These are phyloP conservation scores for Sebastes vulpes DNA, from an alignment of 2,797 vertebrate species.

Conservation along the genomic window DNA sequence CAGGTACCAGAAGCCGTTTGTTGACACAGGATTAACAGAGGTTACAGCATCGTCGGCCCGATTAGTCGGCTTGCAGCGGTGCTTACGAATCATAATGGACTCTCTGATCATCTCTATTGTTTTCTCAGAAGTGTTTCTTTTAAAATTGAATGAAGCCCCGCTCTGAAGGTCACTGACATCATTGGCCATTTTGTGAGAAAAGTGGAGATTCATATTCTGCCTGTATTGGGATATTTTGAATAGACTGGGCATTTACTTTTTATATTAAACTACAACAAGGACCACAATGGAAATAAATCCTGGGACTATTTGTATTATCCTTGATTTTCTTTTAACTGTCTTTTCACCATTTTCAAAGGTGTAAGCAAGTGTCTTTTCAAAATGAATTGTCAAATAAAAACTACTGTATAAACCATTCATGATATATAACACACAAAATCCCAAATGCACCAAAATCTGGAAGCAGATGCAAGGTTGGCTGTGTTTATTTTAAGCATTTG, in stretches of 20 bases:
- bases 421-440: background rate
- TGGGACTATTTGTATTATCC: background rate
- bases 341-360: no score
- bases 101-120: constrained; percentile 3
- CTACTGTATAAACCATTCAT: background rate
- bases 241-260: background rate
- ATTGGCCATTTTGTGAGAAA: constrained; percentile 7
- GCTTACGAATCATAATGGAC: constrained; percentile 16
- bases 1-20: background rate
- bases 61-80: constrained; percentile 4
- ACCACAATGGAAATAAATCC: background rate
- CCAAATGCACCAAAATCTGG: background rate
- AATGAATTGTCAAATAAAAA: no score
- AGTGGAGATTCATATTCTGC: background rate
- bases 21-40: constrained; percentile 15
- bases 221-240: background rate
- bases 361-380: no score
- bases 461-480: background rate
- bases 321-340: no score
- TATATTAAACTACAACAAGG: background rate
- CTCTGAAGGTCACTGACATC: background rate
- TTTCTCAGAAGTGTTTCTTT: constrained; percentile 22
- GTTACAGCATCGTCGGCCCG: background rate
- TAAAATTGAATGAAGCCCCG: constrained; percentile 17
- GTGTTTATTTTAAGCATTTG: background rate